Percentiles rank a stretch among this genome's conserved stretches.
Evolutionary conservation across 2,888 invertebrate genomes (phyloP).

Genomic region (Drosophila testacea): DNA sequence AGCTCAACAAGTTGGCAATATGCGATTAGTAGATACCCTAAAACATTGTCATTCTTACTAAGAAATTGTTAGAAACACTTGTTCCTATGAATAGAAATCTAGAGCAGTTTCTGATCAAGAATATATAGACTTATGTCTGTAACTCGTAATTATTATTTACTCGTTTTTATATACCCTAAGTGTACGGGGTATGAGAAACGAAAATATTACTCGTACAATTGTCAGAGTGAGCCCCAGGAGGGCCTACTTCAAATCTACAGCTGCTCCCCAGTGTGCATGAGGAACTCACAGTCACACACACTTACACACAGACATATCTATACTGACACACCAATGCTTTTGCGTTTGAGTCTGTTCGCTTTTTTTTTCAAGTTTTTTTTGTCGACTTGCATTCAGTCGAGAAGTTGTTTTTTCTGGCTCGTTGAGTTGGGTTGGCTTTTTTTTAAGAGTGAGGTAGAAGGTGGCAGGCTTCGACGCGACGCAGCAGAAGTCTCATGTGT

Average conservation of each 20-base stretch:
- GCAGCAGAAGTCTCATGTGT: constrained; percentile 54
- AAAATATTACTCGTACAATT: constrained; percentile 66
- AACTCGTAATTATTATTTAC: background rate
- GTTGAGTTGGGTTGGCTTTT: constrained; percentile 38
- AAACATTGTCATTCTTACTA: background rate
- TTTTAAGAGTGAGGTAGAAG: background rate
- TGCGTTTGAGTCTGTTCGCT: constrained; percentile 32
- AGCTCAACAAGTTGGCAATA: background rate
- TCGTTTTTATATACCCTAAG: background rate
- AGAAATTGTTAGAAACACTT: too few species aligned
- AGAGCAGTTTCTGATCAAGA: background rate
- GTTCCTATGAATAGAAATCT: too few species aligned
- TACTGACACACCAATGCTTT: constrained; percentile 15
- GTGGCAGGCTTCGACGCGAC: background rate
- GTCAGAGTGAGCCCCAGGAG: constrained; percentile 73
- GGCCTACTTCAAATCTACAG: constrained; percentile 73
- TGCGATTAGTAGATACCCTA: background rate
- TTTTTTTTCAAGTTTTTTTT: constrained; percentile 40
- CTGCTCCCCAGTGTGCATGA: constrained; percentile 63
- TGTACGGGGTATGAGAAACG: constrained; percentile 23
- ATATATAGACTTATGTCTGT: background rate
- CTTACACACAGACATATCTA: constrained; percentile 6
- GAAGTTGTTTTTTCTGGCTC: constrained; percentile 58
- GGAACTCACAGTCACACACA: constrained; percentile 30
- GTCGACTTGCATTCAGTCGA: constrained; percentile 61